Base-by-base conservation (phyloP, 2,113 vertebrate species). In the Antigone vipio region DNA sequence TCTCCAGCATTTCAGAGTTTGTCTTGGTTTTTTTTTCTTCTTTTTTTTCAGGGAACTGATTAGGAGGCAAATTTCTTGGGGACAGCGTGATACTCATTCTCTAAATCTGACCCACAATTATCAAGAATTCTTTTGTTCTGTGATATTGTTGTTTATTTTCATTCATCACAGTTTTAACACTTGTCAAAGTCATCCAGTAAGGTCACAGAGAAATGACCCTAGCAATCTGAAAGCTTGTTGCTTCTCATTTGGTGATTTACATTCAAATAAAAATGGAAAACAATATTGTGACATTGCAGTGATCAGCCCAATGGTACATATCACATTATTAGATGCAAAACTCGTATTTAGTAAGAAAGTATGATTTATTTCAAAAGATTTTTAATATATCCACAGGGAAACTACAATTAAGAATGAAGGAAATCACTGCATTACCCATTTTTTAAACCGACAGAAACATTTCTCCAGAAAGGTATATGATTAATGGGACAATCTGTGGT, bases 131-230 rank as follows among this genome's bases (percentile, higher is more conserved):
- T 56, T 87, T 16, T 79, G 24, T 75, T 84, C 58, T 67, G 42
- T 42, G 47, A 66, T 64, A 52, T 17, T 89, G 45, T 29, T 86
- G 32, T 84, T 92, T 87, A 66, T 90, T 87, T 84, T 38, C 29
- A 79, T 87, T 79, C 78, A 94, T 75, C 67, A 79, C 44, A 66
- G 32, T 74, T 94, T 89, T 94, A 92, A 89, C 52, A 83, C 82
- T 60, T 79, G 73, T 79, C 73, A 83, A 60, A 87, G 62, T 79
- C 67, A 71, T 47, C 40, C 56, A 66, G 40, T 76, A 79, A 62
- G 49, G 78, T 50, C 73, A 75, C 24, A 83, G 50, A 69, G n/a
- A 66, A 67, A 69, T 60, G 23, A 87, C 77, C 68, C 62, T n/a
- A 67, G 52, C 44, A 66, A 72, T 89, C 30, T 75, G 72, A 92